Conservation (phyloP, 2,888 invertebrate genomes). For the Drosophila pseudotakahashii region DNA sequence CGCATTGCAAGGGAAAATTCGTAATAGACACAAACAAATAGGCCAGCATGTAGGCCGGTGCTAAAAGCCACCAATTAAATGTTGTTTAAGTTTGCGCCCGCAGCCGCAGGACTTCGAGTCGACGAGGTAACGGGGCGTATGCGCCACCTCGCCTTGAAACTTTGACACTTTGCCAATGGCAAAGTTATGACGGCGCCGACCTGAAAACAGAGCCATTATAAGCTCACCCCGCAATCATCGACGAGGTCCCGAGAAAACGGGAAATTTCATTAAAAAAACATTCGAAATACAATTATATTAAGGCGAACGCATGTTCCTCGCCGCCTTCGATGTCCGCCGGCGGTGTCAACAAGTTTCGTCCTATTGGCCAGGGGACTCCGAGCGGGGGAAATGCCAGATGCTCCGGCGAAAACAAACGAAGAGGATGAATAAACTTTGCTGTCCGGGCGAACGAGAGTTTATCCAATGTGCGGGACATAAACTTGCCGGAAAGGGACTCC, state of each 20-base stretch:
- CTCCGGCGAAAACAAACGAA: constrained; percentile 5
- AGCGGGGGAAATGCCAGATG: constrained; percentile 16
- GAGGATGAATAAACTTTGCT: constrained; percentile 43
- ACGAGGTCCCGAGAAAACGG: constrained; percentile 21
- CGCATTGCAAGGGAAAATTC: constrained; percentile 32
- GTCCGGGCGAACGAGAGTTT: constrained; percentile 53
- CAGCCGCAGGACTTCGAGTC: constrained; percentile 8
- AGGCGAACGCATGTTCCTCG: constrained; percentile 20
- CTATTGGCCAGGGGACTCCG: constrained; percentile 11
- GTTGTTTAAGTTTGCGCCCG: constrained; percentile 58
- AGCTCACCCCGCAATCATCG: constrained; percentile 6
- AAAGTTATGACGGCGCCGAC: constrained; percentile 42
- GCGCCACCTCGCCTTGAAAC: constrained; percentile 53
- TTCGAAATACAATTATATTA: constrained; percentile 44
- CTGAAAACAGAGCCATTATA: constrained; percentile 14
- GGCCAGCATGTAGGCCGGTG: constrained; percentile 16
- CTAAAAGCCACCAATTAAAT: constrained; percentile 64
- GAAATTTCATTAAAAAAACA: constrained; percentile 38
- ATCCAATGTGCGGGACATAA: constrained; percentile 63
- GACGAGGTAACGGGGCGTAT: constrained; percentile 44
- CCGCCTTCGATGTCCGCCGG: constrained; percentile 7
- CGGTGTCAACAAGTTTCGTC: constrained; percentile 22
- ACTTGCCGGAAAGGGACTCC: constrained; percentile 41
- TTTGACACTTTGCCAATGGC: constrained; percentile 57
- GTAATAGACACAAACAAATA: constrained; percentile 52